Evolutionary conservation across 2,113 vertebrate genomes (phyloP).

Genomic region (Pleuronectes platessa): DNA sequence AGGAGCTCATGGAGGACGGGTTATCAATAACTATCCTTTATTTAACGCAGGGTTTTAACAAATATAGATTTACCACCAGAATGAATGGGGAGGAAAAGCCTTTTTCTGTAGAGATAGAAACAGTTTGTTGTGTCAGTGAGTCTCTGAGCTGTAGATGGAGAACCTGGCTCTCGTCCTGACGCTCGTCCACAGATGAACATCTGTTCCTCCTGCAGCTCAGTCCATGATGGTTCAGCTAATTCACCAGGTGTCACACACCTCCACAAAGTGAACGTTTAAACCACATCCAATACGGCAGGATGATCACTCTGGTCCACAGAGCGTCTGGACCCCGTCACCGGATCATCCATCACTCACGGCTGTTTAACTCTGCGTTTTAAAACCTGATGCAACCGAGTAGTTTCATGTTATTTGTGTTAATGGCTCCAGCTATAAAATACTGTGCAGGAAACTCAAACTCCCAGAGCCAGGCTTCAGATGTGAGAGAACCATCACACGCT

Average conservation of each 20-base stretch:
- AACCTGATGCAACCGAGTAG: not conserved
- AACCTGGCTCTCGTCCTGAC: too few relatives aligned
- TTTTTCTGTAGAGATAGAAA: too few relatives aligned
- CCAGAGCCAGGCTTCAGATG: too few relatives aligned
- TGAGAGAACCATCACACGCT: too few relatives aligned
- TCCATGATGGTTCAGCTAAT: not conserved
- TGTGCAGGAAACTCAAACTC: too few relatives aligned
- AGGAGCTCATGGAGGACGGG: not conserved
- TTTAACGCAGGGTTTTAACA: not conserved
- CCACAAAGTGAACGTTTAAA: not conserved
- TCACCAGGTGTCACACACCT: not conserved
- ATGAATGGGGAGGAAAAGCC: not conserved
- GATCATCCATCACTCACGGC: not conserved
- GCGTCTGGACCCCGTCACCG: not conserved
- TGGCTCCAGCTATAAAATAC: too few relatives aligned
- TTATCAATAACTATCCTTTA: not conserved
- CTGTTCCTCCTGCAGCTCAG: not conserved
- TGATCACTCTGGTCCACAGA: too few relatives aligned
- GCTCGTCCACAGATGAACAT: not conserved
- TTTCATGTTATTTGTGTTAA: not conserved
- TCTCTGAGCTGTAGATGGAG: too few relatives aligned
- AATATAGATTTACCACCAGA: slow-evolving; percentile 13
- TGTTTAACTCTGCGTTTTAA: not conserved
- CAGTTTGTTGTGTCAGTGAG: too few relatives aligned
- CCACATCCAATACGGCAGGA: not conserved